Evolutionary conservation across 1,140 invertebrate species (phyloP).

Genomic region (Pseudomyrmex concolor): DNA sequence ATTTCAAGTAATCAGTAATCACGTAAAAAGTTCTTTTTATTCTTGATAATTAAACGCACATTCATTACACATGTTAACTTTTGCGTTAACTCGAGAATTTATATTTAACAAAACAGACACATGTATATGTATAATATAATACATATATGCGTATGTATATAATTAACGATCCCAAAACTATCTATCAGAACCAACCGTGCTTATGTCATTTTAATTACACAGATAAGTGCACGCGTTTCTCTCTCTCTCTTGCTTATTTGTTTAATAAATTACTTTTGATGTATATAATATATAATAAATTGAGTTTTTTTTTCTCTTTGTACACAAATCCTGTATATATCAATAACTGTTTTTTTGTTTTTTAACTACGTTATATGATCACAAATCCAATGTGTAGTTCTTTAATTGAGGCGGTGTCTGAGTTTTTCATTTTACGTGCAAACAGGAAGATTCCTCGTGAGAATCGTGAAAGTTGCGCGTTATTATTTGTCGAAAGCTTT

Average conservation of each 20-base stretch:
- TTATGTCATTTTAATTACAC: constrained; percentile 4
- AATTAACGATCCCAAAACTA: not conserved
- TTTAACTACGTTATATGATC: not conserved
- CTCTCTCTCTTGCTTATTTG: not conserved
- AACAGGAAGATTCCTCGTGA: not conserved
- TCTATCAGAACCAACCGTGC: not conserved
- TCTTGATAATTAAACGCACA: constrained; percentile 3
- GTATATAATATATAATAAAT: not conserved
- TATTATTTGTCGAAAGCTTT: constrained; percentile 15
- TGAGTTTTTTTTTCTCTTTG: not conserved
- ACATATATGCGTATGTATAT: not conserved
- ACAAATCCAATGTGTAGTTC: not conserved
- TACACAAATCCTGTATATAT: not conserved
- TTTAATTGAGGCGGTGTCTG: not conserved
- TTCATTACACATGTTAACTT: no score
- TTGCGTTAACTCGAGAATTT: no score
- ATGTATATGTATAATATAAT: not conserved
- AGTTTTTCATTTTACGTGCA: not conserved
- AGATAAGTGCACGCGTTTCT: not conserved
- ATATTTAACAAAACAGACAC: not conserved
- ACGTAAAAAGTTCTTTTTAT: not conserved
- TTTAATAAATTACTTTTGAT: constrained; percentile 21
- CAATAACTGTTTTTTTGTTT: not conserved
- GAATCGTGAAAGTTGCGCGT: constrained; percentile 43
- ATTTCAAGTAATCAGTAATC: not conserved